These are phyloP conservation scores for Simalia tracyae DNA, from an alignment of 2,797 vertebrate species.

Conservation along the genomic window DNA sequence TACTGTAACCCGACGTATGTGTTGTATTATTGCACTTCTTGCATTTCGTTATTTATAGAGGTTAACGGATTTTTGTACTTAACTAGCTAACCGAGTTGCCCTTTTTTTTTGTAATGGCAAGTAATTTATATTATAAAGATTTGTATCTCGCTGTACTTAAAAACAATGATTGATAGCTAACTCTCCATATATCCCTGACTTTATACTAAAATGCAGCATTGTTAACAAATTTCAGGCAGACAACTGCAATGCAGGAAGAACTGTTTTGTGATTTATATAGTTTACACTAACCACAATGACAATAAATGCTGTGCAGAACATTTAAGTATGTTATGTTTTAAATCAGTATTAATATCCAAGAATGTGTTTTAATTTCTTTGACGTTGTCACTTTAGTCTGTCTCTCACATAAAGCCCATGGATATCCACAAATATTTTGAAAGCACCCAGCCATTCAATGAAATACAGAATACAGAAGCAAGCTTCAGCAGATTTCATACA, in stretches of 20 bases:
- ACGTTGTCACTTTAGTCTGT: neutral
- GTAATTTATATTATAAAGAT: constrained; percentile 80
- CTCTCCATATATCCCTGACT: constrained; percentile 70
- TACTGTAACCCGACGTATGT: constrained; percentile 67
- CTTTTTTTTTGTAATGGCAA: constrained; percentile 80
- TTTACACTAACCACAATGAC: constrained; percentile 68
- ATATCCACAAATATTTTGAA: constrained; percentile 24
- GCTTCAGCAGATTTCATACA: neutral
- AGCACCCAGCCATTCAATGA: neutral
- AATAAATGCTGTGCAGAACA: constrained; percentile 75
- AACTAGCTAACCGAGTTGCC: constrained; percentile 75
- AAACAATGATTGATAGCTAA: constrained; percentile 69
- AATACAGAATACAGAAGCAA: neutral
- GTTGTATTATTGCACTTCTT: constrained; percentile 73
- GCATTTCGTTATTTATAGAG: constrained; percentile 78
- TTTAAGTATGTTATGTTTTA: constrained; percentile 61
- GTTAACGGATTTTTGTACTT: constrained; percentile 78
- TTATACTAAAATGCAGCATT: constrained; percentile 75
- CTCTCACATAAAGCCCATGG: neutral
- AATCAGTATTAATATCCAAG: constrained; percentile 32
- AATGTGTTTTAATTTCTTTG: constrained; percentile 31
- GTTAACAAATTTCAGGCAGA: constrained; percentile 63
- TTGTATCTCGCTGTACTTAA: constrained; percentile 76
- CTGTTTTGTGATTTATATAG: constrained; percentile 73
- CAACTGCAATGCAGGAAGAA: constrained; percentile 65